Percentiles rank a stretch among this genome's conserved stretches.
These are phyloP conservation scores for Muntiacus reevesi DNA, from an alignment of 2,113 vertebrate genomes.

Conservation along the genomic window DNA sequence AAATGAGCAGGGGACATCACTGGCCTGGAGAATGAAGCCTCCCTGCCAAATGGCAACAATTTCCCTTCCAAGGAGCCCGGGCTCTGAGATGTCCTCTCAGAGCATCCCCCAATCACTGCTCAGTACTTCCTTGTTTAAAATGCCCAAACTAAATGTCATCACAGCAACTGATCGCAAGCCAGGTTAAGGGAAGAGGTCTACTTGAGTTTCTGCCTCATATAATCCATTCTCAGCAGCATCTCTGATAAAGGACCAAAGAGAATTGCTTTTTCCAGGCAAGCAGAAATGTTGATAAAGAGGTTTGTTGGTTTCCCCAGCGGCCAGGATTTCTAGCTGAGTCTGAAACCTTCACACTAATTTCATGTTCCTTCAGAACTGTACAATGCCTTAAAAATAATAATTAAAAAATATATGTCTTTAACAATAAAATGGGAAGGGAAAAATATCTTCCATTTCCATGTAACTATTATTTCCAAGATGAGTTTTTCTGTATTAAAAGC, in stretches of 20 bases:
- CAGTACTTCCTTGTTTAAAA: neutral
- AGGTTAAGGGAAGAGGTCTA: neutral
- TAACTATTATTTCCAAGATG: slow-evolving; percentile 18
- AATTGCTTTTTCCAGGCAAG: slow-evolving; percentile 1
- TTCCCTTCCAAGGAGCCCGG: neutral
- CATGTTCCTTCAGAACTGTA: neutral
- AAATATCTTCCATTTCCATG: neutral
- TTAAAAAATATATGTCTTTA: neutral
- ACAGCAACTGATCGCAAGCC: neutral
- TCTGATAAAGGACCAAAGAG: slow-evolving; percentile 26
- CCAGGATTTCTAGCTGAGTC: neutral
- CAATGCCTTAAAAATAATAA: neutral
- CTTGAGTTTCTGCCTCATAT: neutral
- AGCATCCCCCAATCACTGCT: neutral
- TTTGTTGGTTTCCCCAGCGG: neutral
- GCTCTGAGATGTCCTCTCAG: neutral
- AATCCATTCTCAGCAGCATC: neutral
- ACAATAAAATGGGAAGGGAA: neutral
- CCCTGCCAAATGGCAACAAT: neutral
- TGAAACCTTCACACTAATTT: neutral
- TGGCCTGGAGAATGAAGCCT: neutral
- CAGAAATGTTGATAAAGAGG: neutral
- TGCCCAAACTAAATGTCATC: neutral
- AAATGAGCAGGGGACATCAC: neutral
- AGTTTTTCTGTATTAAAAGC: slow-evolving; percentile 29